Evolutionary conservation across 2,888 invertebrate genomes (phyloP).

Genomic region (Drosophila affinis): DNA sequence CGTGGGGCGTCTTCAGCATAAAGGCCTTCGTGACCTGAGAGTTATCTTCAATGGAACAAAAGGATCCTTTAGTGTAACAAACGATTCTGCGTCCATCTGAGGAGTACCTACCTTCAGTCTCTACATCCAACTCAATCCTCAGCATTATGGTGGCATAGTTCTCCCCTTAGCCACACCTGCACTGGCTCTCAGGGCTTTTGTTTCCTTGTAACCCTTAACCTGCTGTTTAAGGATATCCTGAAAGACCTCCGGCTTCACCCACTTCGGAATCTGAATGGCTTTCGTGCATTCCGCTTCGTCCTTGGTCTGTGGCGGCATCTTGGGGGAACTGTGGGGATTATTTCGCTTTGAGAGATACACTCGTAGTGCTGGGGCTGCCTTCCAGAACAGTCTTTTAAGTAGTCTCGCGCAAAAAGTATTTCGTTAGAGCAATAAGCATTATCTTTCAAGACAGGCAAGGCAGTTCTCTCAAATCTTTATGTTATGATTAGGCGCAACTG

Average conservation of each 20-base stretch:
- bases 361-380: constrained; percentile 5
- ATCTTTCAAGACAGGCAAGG: constrained; percentile 5
- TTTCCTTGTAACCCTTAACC: constrained; percentile 38
- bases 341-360: background rate
- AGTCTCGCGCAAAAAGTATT: background rate
- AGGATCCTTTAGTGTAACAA: background rate
- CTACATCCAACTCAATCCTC: constrained; percentile 68
- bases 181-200: constrained; percentile 45
- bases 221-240: constrained; percentile 29
- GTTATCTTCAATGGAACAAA: constrained; percentile 21
- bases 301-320: constrained; percentile 11
- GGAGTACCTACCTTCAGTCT: constrained; percentile 59
- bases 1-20: constrained; percentile 62
- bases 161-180: constrained; percentile 69
- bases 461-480: background rate
- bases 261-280: constrained; percentile 22
- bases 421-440: constrained; percentile 1
- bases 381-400: constrained; percentile 9
- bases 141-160: constrained; percentile 80
- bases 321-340: background rate
- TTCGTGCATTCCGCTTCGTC: constrained; percentile 1
- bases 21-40: constrained; percentile 23
- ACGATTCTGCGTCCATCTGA: constrained; percentile 6
- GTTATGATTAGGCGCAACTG: background rate
- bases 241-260: constrained; percentile 45